Conservation (phyloP, 2,113 vertebrate genomes). For the Otis tarda region DNA sequence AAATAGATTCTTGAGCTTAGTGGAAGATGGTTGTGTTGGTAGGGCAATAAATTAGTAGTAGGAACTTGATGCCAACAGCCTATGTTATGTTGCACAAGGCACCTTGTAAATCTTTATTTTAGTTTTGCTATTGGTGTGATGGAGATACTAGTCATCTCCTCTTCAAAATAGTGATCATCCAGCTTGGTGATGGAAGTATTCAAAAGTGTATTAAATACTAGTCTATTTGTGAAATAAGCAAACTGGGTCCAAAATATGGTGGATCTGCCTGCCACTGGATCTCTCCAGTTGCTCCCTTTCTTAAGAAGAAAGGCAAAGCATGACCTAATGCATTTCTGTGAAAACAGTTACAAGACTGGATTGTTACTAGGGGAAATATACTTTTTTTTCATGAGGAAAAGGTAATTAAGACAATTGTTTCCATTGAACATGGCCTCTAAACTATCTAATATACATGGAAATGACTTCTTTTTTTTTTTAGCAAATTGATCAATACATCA, state of each 20-base stretch:
- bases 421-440: background rate
- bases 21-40: background rate
- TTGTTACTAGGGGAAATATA: background rate
- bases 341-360: background rate
- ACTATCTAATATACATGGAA: background rate
- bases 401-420: background rate
- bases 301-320: background rate
- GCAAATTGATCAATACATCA: background rate
- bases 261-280: background rate
- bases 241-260: background rate
- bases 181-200: rapidly evolving
- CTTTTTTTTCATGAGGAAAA: background rate
- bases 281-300: background rate
- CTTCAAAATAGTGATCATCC: background rate
- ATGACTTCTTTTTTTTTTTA: background rate
- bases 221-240: background rate
- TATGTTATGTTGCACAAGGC: background rate
- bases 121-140: background rate
- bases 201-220: background rate
- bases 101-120: background rate
- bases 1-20: background rate
- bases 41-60: background rate
- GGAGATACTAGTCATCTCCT: background rate
- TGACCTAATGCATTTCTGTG: background rate
- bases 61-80: background rate